Base-by-base conservation (phyloP, 2,888 invertebrate genomes). In the Thymelicus lineola region DNA sequence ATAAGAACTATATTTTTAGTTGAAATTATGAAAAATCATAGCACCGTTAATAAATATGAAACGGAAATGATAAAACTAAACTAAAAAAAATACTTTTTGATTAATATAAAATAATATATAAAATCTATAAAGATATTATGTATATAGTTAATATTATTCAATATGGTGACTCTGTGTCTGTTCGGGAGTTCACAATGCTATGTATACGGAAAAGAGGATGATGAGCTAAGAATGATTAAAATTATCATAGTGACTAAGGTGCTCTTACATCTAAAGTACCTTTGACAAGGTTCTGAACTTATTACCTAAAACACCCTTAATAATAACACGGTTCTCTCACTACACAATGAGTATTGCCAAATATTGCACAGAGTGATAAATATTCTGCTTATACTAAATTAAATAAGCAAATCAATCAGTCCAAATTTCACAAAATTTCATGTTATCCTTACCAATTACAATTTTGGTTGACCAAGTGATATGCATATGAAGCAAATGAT, bases 331-430 rank as follows among this genome's bases (percentile, higher is more conserved):
- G 80, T 83, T 79, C 82, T 78, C 76, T 77, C 78, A 89, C 89
- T 90, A 90, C 80, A 81, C 83, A 79, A 86, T 90, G 92, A 93
- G 92, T 92, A 93, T 92, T 92, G 88, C 88, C 88, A 84, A 89
- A 90, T 92, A 93, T 92, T 93, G 92, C 92, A 93, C 92, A 87
- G n/a, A n/a, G 84, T 75, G 82, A 35, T 68, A 62, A 38, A 62
- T 50, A 62, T 67, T 67, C 55, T 17, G 46, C 68, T 68, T 62
- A 62, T 55, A 55, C 57, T 42, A 53, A 69, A 60, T 59, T 69
- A 70, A 70, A 71, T 68, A 72, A 57, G 46, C 70, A 66, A 55
- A 64, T 35, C 45, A 73, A 70, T 76, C 77, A 75, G 74, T 73
- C 75, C 75, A 78, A 76, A 76, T 74, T 72, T 73, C 74, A 70